phyloP scores from a whole-genome alignment of 2,888 invertebrate species.

The Drosophila nr. perissopoda region DNA sequence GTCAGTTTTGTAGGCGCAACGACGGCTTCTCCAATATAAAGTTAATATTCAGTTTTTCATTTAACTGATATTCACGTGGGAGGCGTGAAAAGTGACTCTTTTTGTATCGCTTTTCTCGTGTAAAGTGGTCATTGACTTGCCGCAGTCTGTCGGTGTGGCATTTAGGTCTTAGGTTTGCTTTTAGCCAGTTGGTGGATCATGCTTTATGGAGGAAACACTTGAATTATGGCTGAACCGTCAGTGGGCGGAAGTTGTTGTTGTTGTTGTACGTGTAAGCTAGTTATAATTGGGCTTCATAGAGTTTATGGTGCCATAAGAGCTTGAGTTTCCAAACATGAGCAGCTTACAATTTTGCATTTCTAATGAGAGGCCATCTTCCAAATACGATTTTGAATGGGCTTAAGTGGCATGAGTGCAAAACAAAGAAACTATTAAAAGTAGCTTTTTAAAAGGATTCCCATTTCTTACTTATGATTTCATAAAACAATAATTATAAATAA shows the following conservation, averaged over 20 bases:
- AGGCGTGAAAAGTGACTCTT: constrained; percentile 63
- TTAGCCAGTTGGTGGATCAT: constrained; percentile 31
- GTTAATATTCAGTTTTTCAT: constrained; percentile 31
- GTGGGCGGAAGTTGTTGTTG: constrained; percentile 26
- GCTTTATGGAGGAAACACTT: constrained; percentile 51
- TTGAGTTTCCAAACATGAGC: background rate
- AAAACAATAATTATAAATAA: background rate
- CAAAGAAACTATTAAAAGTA: background rate
- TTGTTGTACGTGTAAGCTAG: constrained; percentile 3
- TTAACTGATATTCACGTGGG: constrained; percentile 58
- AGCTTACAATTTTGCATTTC: background rate
- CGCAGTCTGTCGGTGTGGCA: constrained; percentile 3
- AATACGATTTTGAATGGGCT: background rate
- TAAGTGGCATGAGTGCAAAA: background rate
- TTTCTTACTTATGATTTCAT: background rate
- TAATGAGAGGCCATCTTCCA: background rate
- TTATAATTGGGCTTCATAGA: constrained; percentile 14
- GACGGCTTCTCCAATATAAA: constrained; percentile 27
- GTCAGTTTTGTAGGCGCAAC: constrained; percentile 21
- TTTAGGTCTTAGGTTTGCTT: constrained; percentile 19
- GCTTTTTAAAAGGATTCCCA: background rate
- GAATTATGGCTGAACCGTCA: constrained; percentile 7
- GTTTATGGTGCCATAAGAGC: constrained; percentile 11
- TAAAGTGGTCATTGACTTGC: constrained; percentile 52
- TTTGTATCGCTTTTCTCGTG: constrained; percentile 10